These are phyloP conservation scores for Entomobrya multifasciata DNA, from an alignment of 2,888 invertebrate species.

Conservation along the genomic window DNA sequence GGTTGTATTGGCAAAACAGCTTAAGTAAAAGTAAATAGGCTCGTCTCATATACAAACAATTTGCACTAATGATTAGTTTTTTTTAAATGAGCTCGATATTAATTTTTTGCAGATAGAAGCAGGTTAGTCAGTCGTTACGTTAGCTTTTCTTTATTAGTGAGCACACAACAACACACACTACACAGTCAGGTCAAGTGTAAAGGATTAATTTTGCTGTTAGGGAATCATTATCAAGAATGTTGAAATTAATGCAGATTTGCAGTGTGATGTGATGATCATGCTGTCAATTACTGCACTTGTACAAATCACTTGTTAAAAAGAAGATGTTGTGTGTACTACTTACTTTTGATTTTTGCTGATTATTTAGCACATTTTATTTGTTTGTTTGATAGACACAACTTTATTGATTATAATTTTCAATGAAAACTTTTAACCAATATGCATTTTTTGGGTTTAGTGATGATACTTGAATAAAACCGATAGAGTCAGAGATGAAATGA, in stretches of 20 bases:
- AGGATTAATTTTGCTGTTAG: not conserved
- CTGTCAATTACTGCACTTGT: not conserved
- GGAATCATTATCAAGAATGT: not conserved
- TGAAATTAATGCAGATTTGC: not conserved
- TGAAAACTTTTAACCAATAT: too few relatives aligned
- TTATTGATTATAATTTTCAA: too few relatives aligned
- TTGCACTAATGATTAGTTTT: not conserved
- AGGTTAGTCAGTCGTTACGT: not conserved
- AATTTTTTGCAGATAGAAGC: slow-evolving; percentile 15
- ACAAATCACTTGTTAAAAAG: too few relatives aligned
- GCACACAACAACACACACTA: too few relatives aligned
- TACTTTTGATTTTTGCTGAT: too few relatives aligned
- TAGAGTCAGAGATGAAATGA: slow-evolving; percentile 30
- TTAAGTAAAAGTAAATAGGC: slow-evolving; percentile 30
- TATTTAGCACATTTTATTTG: too few relatives aligned
- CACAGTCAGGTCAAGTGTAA: not conserved
- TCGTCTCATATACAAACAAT: not conserved
- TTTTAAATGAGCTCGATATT: slow-evolving; percentile 34
- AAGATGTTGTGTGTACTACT: too few relatives aligned
- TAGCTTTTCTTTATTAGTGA: not conserved
- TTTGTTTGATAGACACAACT: too few relatives aligned
- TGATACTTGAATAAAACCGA: too few relatives aligned
- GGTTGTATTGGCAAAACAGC: not conserved
- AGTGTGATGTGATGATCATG: not conserved
- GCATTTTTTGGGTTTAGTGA: too few relatives aligned